Evolutionary conservation across 2,113 vertebrate genomes (phyloP).

Genomic region (Aviceda subcristata): DNA sequence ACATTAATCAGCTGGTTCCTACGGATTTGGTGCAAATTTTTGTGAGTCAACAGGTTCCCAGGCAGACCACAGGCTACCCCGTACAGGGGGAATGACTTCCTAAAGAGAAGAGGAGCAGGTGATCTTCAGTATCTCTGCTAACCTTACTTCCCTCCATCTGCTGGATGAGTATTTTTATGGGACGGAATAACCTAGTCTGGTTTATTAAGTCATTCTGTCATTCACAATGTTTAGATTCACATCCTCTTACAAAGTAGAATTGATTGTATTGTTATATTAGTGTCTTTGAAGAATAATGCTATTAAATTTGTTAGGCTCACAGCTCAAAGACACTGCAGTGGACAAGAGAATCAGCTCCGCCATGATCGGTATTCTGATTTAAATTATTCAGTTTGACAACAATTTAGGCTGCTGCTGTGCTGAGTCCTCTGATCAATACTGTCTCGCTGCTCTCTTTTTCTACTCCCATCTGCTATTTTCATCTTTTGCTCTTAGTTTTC

Average conservation of each 20-base stretch:
- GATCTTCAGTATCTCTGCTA: neutral
- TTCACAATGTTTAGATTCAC: neutral
- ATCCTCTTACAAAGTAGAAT: neutral
- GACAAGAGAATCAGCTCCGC: neutral
- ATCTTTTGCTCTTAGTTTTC: slow-evolving; percentile 21
- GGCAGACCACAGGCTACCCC: neutral
- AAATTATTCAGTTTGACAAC: slow-evolving; percentile 57
- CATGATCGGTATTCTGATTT: slow-evolving; percentile 18
- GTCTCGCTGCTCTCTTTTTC: neutral
- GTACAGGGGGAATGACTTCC: neutral
- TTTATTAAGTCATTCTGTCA: neutral
- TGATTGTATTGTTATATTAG: neutral
- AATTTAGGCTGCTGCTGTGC: slow-evolving; percentile 35
- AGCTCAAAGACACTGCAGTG: neutral
- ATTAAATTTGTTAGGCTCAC: neutral
- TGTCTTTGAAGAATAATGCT: neutral
- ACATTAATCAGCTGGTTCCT: neutral
- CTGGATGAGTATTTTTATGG: neutral
- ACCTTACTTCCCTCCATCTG: neutral
- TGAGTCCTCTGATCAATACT: slow-evolving; percentile 41
- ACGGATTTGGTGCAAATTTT: neutral
- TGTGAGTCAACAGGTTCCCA: neutral
- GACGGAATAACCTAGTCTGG: neutral
- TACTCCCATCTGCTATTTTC: slow-evolving; percentile 16
- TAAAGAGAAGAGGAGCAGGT: neutral